Conservation (phyloP, 2,888 invertebrate species). For the Automeris io region DNA sequence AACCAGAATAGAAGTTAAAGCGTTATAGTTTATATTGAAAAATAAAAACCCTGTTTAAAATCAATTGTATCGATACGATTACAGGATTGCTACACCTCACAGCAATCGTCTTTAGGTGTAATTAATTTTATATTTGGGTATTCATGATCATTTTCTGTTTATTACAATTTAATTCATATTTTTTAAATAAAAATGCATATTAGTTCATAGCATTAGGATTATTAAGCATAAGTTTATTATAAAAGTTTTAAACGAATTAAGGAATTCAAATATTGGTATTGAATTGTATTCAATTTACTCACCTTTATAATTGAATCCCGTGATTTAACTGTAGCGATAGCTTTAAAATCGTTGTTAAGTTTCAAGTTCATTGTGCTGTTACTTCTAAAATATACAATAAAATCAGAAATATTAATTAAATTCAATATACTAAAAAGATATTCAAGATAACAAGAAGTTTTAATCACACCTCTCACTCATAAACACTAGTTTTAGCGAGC, state of each 20-base stretch:
- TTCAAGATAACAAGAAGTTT: constrained; percentile 4
- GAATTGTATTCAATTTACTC: constrained; percentile 15
- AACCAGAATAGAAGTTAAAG: too few species aligned
- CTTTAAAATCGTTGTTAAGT: constrained; percentile 57
- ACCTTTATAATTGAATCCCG: constrained; percentile 56
- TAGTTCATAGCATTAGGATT: too few species aligned
- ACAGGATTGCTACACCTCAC: too few species aligned
- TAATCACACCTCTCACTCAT: constrained; percentile 43
- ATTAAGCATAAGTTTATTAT: too few species aligned
- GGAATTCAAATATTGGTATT: not conserved
- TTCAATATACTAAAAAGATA: not conserved
- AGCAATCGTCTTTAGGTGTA: too few species aligned
- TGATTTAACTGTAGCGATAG: constrained; percentile 36
- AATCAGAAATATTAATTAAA: constrained; percentile 3
- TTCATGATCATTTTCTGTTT: too few species aligned
- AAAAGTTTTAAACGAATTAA: not conserved
- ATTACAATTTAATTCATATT: too few species aligned
- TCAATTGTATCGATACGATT: too few species aligned
- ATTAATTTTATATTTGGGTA: too few species aligned
- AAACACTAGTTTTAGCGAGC: constrained; percentile 20
- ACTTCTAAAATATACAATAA: constrained; percentile 28
- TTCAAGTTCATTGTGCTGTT: constrained; percentile 57
- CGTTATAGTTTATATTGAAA: too few species aligned
- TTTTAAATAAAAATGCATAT: too few species aligned
- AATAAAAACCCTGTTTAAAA: too few species aligned